Base-by-base conservation (phyloP, 2,797 vertebrate species). In the Syngnathus acus region DNA sequence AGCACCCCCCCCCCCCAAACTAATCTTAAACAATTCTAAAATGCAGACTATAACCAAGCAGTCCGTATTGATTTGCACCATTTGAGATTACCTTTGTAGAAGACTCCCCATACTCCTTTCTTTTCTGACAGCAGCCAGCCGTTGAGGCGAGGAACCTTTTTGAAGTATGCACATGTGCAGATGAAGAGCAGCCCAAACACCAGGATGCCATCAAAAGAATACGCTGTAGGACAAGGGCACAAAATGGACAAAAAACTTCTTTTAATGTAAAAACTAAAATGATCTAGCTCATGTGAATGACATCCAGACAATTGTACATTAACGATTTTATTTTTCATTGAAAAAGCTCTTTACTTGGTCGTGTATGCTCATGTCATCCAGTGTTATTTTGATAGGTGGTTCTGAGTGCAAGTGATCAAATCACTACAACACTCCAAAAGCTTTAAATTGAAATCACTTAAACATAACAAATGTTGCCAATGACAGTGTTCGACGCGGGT, bases 161-260 rank as follows among this genome's bases (percentile, higher is more conserved):
- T 94, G 81, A 98, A 91, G 86, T 98, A 97, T 0, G 96, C 96
- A 83, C 96, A 98, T 17, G 95, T 97, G 80, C 96, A 98, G 59
- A 97, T 86, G 82, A 98, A 94, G 1, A 98, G 92, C 80, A 98
- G 88, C 42, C 94, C 94, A 48, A 98, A 97, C n/a, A 94, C 94
- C 77, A 98, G 84, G 78, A 98, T 94, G 67, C 96, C 96, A 53
- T 98, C 95, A 74, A 98, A 89, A 3, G 95, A 97, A 83, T 97
- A 98, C 65, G 94, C 96, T 98, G 72, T 14, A 21, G 19, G 10
- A 8, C 32, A 39, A 6, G 17, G 48, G 47, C 19, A 19, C 23
- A 55, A 50, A 6, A 62, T 10, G n/a, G 6, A 13, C 10, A 26
- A 7, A 43, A 9, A 8, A 4, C 9, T 39, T 59, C 6, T 9